Evolutionary conservation across 2,888 invertebrate genomes (phyloP), one percentile per base, ranked within the genome.

Genomic region (Syritta pipiens): DNA sequence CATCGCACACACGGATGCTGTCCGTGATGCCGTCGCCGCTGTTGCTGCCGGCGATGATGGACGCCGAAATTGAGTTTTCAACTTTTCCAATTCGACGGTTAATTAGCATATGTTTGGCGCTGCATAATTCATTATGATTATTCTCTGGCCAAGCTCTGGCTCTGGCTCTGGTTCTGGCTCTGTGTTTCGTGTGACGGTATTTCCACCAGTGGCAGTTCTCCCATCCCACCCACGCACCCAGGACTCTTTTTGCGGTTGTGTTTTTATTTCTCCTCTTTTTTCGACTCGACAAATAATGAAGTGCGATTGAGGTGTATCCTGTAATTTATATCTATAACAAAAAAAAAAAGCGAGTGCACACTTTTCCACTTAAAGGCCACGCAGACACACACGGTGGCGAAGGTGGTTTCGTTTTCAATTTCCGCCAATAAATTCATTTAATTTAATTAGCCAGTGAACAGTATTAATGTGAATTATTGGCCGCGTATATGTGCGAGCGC

Each of bases 341-440:
- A n/a, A 19, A 17, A 24, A 14, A 49, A 37, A 12, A n/a, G 24
- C 20, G 4, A 3, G 1, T 4, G n/a, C 3, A n/a, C 7, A 2
- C 32, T 42, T 59, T 42, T 28, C 28, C 57, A 68, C 57, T 68
- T 49, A 48, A 53, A 19, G 24, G 53, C 3, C 30, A 40, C 51
- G n/a, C n/a, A n/a, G n/a, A 51, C 40, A 22, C 14, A 40, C 20
- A 35, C 12, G 26, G n/a, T 35, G 10, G n/a, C 24, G 4, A 9
- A 53, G 77, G 65, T 69, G 77, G 79, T 74, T 62, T 62, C 62
- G 74, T 68, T 79, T 79, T 79, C 79, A 79, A 79, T 79, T 79
- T 79, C 74, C 79, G 79, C 72, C 72, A 79, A 72, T 79, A 79
- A 79, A 79, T 79, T 79, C 74, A 72, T 79, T 79, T 79, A 67